Evolutionary conservation across 1,140 invertebrate genomes (phyloP).

Genomic region (Pissodes strobi): DNA sequence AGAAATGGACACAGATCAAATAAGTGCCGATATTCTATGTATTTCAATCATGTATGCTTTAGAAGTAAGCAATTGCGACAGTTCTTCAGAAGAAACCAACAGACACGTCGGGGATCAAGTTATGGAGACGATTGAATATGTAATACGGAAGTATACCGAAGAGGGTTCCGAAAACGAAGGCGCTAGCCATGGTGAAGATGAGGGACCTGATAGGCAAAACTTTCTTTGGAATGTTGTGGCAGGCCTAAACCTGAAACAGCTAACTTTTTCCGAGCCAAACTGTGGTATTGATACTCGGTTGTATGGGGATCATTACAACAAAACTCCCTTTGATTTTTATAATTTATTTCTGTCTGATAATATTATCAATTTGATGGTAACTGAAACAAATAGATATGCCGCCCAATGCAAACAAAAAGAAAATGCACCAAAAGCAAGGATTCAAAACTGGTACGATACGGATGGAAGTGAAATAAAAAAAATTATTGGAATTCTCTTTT

Average conservation of each 20-base stretch:
- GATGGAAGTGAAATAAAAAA: neutral
- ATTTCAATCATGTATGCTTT: no score
- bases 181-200: neutral
- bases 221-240: neutral
- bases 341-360: conserved; percentile 5
- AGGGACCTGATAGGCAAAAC: neutral
- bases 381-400: neutral
- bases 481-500: neutral
- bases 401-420: neutral
- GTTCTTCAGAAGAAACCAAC: neutral
- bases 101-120: neutral
- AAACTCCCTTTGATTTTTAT: neutral
- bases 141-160: neutral
- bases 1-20: no score
- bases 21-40: no score
- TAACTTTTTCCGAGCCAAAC: neutral
- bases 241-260: neutral
- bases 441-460: neutral
- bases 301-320: neutral
- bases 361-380: neutral
- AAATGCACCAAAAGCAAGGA: neutral
- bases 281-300: neutral
- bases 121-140: neutral
- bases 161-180: no score
- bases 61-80: neutral